Evolutionary conservation across 1,140 invertebrate genomes (phyloP).

Genomic region (Helicoverpa zea): DNA sequence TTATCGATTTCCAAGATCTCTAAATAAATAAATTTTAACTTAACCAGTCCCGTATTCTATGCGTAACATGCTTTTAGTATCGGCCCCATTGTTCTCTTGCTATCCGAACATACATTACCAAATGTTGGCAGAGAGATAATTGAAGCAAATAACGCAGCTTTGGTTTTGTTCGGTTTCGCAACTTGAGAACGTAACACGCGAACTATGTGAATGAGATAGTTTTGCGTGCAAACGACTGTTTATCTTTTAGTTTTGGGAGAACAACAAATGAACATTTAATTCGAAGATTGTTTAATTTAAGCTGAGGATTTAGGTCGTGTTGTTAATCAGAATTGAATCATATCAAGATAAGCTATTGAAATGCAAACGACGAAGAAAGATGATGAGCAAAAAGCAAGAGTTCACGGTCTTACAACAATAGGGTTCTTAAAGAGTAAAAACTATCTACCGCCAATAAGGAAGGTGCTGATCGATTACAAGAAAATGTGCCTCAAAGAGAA

Average conservation of each 20-base stretch:
- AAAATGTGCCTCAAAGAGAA: slow-evolving; percentile 17
- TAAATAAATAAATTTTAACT: neutral
- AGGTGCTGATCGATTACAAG: slow-evolving; percentile 37
- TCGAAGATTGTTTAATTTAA: neutral
- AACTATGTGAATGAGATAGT: neutral
- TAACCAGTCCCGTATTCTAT: neutral
- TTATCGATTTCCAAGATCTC: too few relatives aligned
- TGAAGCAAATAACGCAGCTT: slow-evolving; percentile 38
- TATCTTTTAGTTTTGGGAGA: neutral
- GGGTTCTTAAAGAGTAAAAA: slow-evolving; percentile 17
- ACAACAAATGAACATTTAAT: neutral
- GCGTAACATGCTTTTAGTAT: neutral
- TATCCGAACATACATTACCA: slow-evolving; percentile 9
- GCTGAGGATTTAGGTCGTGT: neutral
- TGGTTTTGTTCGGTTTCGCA: slow-evolving; percentile 41
- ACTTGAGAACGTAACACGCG: slow-evolving; percentile 22
- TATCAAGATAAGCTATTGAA: neutral
- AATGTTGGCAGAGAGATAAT: slow-evolving; percentile 35
- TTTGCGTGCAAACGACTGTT: slow-evolving; percentile 19
- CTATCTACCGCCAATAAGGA: slow-evolving; percentile 26
- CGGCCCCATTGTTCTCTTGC: slow-evolving; percentile 13
- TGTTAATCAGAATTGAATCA: neutral
- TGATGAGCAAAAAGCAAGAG: neutral
- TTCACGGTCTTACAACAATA: slow-evolving; percentile 22
- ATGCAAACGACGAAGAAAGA: neutral